Conservation (phyloP, 2,797 vertebrate species). For the Carapus acus region DNA sequence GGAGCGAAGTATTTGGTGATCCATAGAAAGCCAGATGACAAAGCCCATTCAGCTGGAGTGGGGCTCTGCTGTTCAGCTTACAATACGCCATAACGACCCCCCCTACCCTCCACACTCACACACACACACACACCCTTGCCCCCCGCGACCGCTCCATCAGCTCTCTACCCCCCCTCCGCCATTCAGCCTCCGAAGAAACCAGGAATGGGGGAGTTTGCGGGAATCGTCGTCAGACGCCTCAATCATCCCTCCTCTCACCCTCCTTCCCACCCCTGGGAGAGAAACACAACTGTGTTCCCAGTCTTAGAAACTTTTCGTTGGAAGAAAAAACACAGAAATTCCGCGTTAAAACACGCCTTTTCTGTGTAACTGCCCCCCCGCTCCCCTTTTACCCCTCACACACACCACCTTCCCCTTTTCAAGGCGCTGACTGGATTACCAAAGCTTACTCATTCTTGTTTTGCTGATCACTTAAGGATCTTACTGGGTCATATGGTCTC, state of each 20-base stretch:
- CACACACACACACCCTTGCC: slow-evolving; percentile 25
- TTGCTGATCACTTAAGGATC: slow-evolving; percentile 63
- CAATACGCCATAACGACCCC: slow-evolving; percentile 53
- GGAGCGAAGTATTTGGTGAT: slow-evolving; percentile 71
- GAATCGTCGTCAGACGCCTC: slow-evolving; percentile 46
- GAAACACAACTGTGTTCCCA: no score
- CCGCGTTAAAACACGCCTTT: no score
- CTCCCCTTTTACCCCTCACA: no score
- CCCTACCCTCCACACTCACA: no score
- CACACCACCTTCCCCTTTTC: no score
- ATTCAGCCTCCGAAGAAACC: slow-evolving; percentile 52
- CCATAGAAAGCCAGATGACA: slow-evolving; percentile 76
- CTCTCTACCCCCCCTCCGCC: slow-evolving; percentile 31
- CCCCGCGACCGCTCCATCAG: slow-evolving; percentile 22
- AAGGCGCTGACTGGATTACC: slow-evolving; percentile 51
- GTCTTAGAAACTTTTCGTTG: no score
- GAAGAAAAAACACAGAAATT: no score
- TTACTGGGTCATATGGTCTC: slow-evolving; percentile 72
- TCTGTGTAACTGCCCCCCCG: no score
- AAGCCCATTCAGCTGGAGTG: slow-evolving; percentile 70
- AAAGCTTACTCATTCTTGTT: slow-evolving; percentile 67
- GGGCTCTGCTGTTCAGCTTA: slow-evolving; percentile 68
- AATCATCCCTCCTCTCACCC: slow-evolving; percentile 21
- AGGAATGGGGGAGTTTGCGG: slow-evolving; percentile 48
- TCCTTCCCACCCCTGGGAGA: no score